Conservation (phyloP, 1,140 invertebrate species). For the Orchestia grillus region DNA sequence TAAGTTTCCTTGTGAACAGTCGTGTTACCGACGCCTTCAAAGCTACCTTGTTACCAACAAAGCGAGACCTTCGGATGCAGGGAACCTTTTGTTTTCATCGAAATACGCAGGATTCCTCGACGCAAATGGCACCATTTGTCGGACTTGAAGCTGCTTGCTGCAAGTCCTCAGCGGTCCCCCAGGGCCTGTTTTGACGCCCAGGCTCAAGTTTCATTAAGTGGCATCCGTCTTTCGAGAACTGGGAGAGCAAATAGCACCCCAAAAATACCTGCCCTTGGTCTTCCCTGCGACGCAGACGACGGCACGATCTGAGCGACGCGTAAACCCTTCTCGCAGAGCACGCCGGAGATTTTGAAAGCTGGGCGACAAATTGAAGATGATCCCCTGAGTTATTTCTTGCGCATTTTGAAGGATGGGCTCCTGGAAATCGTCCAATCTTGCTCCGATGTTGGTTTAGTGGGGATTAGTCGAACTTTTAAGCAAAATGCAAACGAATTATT, state of each 20-base stretch:
- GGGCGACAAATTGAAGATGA: neutral
- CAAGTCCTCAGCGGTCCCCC: neutral
- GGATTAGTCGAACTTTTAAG: no score
- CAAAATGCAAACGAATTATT: no score
- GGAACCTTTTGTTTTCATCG: neutral
- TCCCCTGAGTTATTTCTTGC: neutral
- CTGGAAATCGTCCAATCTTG: neutral
- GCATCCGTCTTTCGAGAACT: slow-evolving; percentile 20
- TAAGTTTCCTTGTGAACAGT: neutral
- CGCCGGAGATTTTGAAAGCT: neutral
- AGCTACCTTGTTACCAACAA: neutral
- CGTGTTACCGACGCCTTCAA: neutral
- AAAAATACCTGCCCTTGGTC: slow-evolving; percentile 11
- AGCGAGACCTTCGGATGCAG: neutral
- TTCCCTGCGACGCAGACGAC: neutral
- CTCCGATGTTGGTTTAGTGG: no score
- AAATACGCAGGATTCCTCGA: slow-evolving; percentile 7
- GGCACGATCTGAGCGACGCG: neutral
- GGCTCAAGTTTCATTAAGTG: slow-evolving; percentile 39
- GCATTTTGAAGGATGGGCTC: neutral
- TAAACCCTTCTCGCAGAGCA: neutral
- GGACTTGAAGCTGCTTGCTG: neutral
- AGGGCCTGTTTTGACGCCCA: neutral
- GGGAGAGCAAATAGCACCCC: neutral
- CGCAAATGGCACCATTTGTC: slow-evolving; percentile 15